Evolutionary conservation across 2,113 vertebrate species (phyloP).

Genomic region (Paradoxurus hermaphroditus): DNA sequence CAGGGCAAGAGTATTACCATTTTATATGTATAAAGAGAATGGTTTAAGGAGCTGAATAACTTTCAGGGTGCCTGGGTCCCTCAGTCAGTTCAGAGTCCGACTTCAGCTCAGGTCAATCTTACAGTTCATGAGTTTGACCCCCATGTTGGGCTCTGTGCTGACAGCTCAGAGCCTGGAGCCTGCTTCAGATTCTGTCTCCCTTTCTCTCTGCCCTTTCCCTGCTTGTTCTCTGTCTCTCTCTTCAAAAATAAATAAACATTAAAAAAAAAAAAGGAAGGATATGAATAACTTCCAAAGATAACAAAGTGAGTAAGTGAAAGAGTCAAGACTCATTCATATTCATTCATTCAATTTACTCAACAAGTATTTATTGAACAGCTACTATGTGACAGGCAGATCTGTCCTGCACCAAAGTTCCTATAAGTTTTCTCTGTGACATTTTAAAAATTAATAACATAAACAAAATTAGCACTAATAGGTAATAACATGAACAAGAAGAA

Average conservation of each 20-base stretch:
- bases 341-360: background rate
- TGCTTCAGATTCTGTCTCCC: too few relatives aligned
- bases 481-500: background rate
- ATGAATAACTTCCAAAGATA: background rate
- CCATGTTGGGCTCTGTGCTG: too few relatives aligned
- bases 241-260: too few relatives aligned
- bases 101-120: too few relatives aligned
- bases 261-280: too few relatives aligned
- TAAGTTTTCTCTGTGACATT: background rate
- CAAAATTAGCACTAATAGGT: background rate
- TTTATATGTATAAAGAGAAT: background rate
- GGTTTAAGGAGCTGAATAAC: background rate
- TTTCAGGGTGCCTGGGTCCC: background rate
- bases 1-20: background rate
- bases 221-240: too few relatives aligned
- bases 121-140: too few relatives aligned
- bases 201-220: too few relatives aligned
- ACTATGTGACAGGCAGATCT: background rate
- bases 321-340: background rate
- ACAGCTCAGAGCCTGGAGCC: too few relatives aligned
- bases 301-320: background rate
- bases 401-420: background rate
- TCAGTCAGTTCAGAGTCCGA: too few relatives aligned
- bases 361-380: background rate
- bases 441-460: background rate